Base-by-base conservation (phyloP, 2,113 vertebrate species). In the Actenoides lindsayi region DNA sequence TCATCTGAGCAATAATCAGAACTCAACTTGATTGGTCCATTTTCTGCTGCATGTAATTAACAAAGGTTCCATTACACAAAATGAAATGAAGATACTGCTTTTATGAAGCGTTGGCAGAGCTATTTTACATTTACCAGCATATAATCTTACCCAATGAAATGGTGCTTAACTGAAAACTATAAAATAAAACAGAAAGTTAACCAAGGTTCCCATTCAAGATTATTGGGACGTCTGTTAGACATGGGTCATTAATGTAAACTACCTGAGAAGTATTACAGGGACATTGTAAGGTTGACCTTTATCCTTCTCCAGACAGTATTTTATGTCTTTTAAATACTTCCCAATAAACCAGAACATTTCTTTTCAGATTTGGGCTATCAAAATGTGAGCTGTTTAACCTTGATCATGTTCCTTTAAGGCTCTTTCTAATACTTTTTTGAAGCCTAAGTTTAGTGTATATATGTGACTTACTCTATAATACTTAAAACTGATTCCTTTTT, bases 161-260 rank as follows among this genome's bases (percentile, higher is more conserved):
- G 78, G 53, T 81, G 68, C 87, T 96, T 97, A 88, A 88, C 73
- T 89, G 77, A 89, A 94, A 92, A 48, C 89, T 63, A 64, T 96
- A 85, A 96, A 95, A 93, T 85, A 35, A 82, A 94, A 76, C 35
- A 93, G 90, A 85, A 94, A 94, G 93, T 92, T 97, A 92, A 83
- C 64, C 76, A 91, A 88, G 51, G 75, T 62, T 97, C 81, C 78
- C 82, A 33, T 57, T 69, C 54, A 86, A 87, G 60, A 95, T 84
- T 96, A 88, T 50, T 94, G 50, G 19, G 76, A 96, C 74, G 76
- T 94, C 93, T 92, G 76, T 92, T 92, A 94, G 87, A 46, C 41
- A 93, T 54, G 81, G 75, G 14, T 83, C 90, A 87, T 95, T 96
- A 96, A 95, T 42, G 24, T 67, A 91, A 92, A 56, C 78, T 93